Percentiles rank a stretch among this genome's conserved stretches.
Conservation (phyloP, 2,888 invertebrate genomes). For the Meloe dianella region DNA sequence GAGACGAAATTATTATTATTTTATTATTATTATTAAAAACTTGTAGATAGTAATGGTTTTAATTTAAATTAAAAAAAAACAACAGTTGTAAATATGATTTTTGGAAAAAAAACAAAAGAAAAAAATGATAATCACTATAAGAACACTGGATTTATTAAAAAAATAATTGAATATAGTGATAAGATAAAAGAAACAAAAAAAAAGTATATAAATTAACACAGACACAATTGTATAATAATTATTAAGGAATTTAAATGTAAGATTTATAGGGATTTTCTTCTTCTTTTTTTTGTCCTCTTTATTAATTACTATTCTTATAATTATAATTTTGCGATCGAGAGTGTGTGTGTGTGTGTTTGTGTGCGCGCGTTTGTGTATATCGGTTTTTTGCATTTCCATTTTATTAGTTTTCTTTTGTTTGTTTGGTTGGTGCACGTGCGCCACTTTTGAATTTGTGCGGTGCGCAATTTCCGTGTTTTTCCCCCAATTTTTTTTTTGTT, state of each 20-base stretch:
- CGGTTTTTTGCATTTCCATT: constrained; percentile 50
- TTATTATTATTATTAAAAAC: neutral
- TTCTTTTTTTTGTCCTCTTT: constrained; percentile 34
- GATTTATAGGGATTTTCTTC: constrained; percentile 33
- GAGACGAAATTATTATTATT: constrained; percentile 12
- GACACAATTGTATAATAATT: constrained; percentile 2
- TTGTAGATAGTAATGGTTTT: constrained; percentile 27
- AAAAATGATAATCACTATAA: neutral
- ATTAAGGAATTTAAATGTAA: constrained; percentile 27
- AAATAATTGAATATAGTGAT: neutral
- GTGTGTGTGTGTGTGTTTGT: too few relatives aligned
- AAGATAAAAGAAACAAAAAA: neutral
- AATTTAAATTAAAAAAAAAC: constrained; percentile 21
- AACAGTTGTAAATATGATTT: neutral
- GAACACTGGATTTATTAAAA: neutral
- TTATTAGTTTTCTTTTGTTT: constrained; percentile 35
- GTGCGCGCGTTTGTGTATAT: too few relatives aligned
- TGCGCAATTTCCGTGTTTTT: constrained; percentile 15
- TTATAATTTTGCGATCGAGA: neutral
- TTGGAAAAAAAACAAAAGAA: neutral
- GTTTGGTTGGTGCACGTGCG: constrained; percentile 16
- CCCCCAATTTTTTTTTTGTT: constrained; percentile 18
- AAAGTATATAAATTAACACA: too few relatives aligned
- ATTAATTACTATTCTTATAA: neutral
- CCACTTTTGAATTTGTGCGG: neutral